These are phyloP conservation scores for Zaprionus camerounensis DNA, from an alignment of 1,140 invertebrate genomes.

Conservation along the genomic window DNA sequence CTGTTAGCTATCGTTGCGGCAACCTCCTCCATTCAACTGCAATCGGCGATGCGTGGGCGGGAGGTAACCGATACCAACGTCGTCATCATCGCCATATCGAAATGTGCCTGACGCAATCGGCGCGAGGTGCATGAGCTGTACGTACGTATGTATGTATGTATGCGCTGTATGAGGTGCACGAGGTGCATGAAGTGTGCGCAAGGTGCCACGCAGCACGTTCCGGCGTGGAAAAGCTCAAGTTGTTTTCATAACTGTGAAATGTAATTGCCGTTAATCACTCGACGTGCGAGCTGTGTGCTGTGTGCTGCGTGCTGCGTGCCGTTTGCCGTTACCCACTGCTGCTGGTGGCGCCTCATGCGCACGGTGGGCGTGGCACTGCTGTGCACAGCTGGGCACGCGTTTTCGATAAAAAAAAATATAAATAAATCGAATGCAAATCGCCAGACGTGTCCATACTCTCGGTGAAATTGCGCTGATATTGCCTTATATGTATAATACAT, in stretches of 20 bases:
- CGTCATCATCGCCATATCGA: not conserved
- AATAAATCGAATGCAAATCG: not conserved
- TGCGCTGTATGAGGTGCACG: not conserved
- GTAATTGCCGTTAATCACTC: slow-evolving; percentile 48
- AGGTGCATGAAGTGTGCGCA: not conserved
- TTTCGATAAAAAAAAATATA: slow-evolving; percentile 31
- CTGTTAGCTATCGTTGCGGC: not conserved
- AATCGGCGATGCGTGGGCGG: not conserved
- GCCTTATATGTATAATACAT: not conserved
- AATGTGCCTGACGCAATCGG: slow-evolving; percentile 31
- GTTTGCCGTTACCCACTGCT: not conserved
- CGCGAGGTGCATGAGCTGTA: not conserved
- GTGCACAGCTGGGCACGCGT: slow-evolving; percentile 32
- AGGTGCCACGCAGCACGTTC: slow-evolving; percentile 25
- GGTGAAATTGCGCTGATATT: not conserved
- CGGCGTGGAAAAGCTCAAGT: slow-evolving; percentile 6
- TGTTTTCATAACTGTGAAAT: slow-evolving; percentile 15
- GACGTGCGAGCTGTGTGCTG: slow-evolving; percentile 50
- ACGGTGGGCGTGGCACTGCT: slow-evolving; percentile 5
- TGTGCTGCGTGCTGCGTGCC: slow-evolving; percentile 20
- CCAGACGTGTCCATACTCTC: not conserved
- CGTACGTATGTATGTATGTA: too few species aligned
- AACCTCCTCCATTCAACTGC: not conserved
- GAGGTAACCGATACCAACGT: not conserved
- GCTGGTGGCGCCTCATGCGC: slow-evolving; percentile 38